Conservation (phyloP, 2,888 invertebrate species). For the Drosophila demipolita region DNA sequence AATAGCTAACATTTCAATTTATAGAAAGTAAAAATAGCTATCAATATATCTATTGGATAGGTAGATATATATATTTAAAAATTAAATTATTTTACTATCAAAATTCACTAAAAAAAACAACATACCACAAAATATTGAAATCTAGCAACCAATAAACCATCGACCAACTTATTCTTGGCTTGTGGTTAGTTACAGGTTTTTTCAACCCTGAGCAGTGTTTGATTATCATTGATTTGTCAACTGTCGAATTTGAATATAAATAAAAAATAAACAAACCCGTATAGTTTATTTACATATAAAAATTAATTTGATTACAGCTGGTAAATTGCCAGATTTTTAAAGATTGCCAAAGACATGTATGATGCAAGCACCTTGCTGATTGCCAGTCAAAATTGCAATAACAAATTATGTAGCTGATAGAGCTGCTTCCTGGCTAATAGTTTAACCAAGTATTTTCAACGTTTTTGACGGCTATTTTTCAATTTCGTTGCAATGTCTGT, state of each 20-base stretch:
- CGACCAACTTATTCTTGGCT: constrained; percentile 1
- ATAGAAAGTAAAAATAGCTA: constrained; percentile 38
- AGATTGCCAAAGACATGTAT: constrained; percentile 15
- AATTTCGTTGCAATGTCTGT: constrained; percentile 36
- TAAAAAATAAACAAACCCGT: constrained; percentile 13
- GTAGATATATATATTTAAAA: background rate
- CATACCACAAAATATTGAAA: background rate
- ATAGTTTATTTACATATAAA: constrained; percentile 26
- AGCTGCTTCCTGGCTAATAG: constrained; percentile 65
- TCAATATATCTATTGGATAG: background rate
- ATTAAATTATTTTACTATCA: background rate
- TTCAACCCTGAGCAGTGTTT: constrained; percentile 13
- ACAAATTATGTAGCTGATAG: constrained; percentile 47
- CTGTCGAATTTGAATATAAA: constrained; percentile 20
- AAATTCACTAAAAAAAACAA: background rate
- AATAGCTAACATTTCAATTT: constrained; percentile 7
- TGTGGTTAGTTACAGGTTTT: background rate
- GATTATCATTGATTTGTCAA: constrained; percentile 33
- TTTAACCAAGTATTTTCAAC: constrained; percentile 59
- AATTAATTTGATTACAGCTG: constrained; percentile 20
- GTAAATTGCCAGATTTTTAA: constrained; percentile 20
- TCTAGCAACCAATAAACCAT: background rate
- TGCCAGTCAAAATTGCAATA: constrained; percentile 51
- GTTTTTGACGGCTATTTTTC: constrained; percentile 50
- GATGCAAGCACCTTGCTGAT: constrained; percentile 43